phyloP scores from a whole-genome alignment of 2,113 vertebrate species.

The Hippocampus abdominalis region DNA sequence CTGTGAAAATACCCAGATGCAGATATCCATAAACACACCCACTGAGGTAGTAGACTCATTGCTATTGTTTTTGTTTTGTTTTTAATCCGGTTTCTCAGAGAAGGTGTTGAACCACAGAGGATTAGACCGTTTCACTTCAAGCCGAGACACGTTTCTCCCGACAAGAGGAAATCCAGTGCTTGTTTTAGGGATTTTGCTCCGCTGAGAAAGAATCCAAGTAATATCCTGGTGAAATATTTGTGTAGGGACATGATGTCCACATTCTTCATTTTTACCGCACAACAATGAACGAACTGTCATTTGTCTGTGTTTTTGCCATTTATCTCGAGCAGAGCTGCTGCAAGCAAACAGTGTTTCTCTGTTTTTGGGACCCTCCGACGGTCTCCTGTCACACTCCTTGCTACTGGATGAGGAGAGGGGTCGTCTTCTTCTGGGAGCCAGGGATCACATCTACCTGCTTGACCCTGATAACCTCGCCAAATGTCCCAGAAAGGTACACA shows the following conservation, averaged over 20 bases:
- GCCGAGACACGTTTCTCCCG: slow-evolving; percentile 16
- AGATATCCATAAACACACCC: slow-evolving; percentile 12
- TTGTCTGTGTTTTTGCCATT: slow-evolving; percentile 9
- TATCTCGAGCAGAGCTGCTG: slow-evolving; percentile 77
- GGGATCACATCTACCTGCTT: slow-evolving; percentile 89
- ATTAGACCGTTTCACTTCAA: slow-evolving; percentile 34
- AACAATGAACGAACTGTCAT: background rate
- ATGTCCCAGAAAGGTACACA: slow-evolving; percentile 82
- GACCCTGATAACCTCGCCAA: slow-evolving; percentile 85
- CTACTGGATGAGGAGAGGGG: slow-evolving; percentile 92
- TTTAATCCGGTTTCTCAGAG: background rate
- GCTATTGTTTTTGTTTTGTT: slow-evolving; percentile 8
- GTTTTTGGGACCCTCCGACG: slow-evolving; percentile 83
- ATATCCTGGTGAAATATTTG: slow-evolving; percentile 9
- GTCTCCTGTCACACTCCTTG: slow-evolving; percentile 87
- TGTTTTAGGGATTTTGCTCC: slow-evolving; percentile 3
- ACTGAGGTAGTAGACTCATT: background rate
- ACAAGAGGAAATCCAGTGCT: slow-evolving; percentile 14
- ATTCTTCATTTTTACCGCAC: background rate
- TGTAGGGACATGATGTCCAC: background rate
- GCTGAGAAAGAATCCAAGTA: slow-evolving; percentile 8
- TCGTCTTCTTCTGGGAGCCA: slow-evolving; percentile 83
- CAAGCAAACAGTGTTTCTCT: slow-evolving; percentile 85
- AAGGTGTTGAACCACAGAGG: slow-evolving; percentile 36
- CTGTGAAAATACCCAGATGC: slow-evolving; percentile 19